phyloP scores from a whole-genome alignment of 2,888 invertebrate species.

The Gnatocerus cornutus region DNA sequence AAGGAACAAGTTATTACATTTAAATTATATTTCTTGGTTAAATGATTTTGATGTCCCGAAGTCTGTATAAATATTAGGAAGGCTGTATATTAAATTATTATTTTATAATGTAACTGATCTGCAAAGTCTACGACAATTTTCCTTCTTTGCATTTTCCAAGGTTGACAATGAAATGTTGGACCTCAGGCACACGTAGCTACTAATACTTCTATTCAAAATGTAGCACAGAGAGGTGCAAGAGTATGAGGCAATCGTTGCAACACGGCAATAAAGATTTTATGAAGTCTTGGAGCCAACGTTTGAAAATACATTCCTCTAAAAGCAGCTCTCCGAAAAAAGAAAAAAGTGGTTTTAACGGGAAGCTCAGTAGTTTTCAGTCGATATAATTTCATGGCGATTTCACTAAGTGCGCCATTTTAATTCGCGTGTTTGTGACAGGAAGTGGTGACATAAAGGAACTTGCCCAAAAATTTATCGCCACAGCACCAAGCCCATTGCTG shows the following conservation, averaged over 20 bases:
- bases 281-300: conserved; percentile 37
- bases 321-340: conserved; percentile 25
- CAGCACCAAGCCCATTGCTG: conserved; percentile 9
- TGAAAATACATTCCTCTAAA: conserved; percentile 38
- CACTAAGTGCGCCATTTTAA: conserved; percentile 65
- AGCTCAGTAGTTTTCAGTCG: conserved; percentile 63
- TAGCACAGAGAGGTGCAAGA: not conserved
- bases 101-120: too few species aligned
- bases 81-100: too few species aligned
- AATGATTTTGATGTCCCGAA: too few species aligned
- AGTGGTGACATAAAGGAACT: conserved; percentile 62
- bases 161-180: not conserved
- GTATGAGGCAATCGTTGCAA: conserved; percentile 12
- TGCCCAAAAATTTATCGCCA: conserved; percentile 45
- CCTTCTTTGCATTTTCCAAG: too few species aligned
- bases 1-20: too few species aligned
- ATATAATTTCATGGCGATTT: conserved; percentile 68
- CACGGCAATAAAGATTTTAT: conserved; percentile 43
- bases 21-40: too few species aligned
- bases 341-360: conserved; percentile 41
- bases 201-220: not conserved
- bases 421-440: conserved; percentile 66
- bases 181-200: not conserved
- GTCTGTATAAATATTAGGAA: too few species aligned
- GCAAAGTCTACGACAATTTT: too few species aligned